Conservation (phyloP, 2,113 vertebrate species). For the Ailurus styani region DNA sequence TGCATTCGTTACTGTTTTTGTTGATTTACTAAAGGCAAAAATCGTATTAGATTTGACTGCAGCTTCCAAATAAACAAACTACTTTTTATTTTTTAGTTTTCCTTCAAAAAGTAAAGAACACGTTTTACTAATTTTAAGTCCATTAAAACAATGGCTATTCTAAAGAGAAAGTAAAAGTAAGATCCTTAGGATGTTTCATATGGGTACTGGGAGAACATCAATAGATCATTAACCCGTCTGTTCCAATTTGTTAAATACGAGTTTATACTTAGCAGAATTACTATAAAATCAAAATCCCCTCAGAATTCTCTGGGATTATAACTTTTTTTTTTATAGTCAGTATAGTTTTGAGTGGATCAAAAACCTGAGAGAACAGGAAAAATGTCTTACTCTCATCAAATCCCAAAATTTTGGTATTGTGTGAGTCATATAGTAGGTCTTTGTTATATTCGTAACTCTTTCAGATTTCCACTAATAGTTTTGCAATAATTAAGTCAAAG, state of each 20-base stretch:
- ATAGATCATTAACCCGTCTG: neutral
- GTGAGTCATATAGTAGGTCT: neutral
- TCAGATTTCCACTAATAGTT: neutral
- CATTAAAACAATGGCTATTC: neutral
- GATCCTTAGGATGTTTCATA: neutral
- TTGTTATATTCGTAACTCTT: neutral
- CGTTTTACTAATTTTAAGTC: neutral
- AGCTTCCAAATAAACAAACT: neutral
- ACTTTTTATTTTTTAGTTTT: neutral
- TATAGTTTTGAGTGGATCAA: neutral
- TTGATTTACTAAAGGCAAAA: neutral
- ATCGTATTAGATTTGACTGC: neutral
- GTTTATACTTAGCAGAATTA: neutral
- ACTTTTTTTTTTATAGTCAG: neutral
- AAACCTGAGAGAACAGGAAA: neutral
- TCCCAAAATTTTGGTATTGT: neutral
- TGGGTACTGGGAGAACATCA: neutral
- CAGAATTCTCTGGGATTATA: neutral
- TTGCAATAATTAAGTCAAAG: neutral
- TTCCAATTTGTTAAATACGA: neutral
- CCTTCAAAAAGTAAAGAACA: neutral
- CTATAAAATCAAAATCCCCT: neutral
- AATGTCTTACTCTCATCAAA: neutral
- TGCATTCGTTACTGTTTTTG: neutral
- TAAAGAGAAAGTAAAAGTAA: neutral